Percentiles rank a stretch among this genome's conserved stretches.
Conservation (phyloP, 2,113 vertebrate genomes). For the Formicarius rufipectus region DNA sequence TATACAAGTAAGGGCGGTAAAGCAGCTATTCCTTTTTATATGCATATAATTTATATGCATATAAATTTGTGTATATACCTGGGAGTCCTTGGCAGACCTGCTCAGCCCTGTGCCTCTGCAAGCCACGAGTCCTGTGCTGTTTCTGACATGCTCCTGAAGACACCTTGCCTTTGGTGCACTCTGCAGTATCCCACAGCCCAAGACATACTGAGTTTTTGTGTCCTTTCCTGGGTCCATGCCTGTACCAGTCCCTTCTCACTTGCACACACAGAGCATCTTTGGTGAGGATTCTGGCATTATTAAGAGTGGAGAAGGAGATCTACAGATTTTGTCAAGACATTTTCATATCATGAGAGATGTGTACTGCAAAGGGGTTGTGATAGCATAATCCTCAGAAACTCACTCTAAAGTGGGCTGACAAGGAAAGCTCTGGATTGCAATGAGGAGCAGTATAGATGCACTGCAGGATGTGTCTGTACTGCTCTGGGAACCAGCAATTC, state of each 20-base stretch:
- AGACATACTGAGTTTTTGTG: rapidly evolving
- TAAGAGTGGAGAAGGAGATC: background rate
- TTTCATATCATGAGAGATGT: background rate
- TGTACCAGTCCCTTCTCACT: background rate
- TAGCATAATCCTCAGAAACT: background rate
- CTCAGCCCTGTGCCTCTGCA: background rate
- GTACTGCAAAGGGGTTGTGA: background rate
- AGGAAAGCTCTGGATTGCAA: background rate
- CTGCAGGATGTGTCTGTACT: background rate
- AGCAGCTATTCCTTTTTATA: background rate
- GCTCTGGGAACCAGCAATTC: background rate
- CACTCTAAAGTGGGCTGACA: background rate
- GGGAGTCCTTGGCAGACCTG: background rate
- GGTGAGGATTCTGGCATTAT: background rate
- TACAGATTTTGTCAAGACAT: background rate
- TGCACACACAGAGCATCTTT: background rate
- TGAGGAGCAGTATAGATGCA: background rate
- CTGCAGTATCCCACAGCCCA: background rate
- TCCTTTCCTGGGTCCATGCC: background rate
- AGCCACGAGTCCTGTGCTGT: rapidly evolving
- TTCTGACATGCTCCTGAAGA: background rate
- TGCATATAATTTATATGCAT: background rate
- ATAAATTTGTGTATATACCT: background rate
- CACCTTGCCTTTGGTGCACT: background rate
- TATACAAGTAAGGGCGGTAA: background rate